Evolutionary conservation across 2,113 vertebrate species (phyloP), one percentile per base, ranked within the genome.

Genomic region (Nanger granti): DNA sequence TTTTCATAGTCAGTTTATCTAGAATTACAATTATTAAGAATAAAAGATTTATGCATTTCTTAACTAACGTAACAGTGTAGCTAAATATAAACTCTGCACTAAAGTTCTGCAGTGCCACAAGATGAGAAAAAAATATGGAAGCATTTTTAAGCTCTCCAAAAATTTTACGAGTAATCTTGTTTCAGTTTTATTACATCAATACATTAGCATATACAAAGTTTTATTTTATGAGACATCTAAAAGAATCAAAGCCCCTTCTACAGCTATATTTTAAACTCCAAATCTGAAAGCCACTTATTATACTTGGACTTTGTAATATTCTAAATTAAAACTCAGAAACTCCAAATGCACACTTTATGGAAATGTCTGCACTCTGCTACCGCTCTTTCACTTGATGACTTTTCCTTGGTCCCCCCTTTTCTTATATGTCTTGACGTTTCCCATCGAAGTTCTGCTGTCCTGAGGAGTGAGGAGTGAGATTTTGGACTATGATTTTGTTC

Each of bases 71-170:
- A 99, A 98, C 98, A 98, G 95, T 98, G 98, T 98, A 98, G 98
- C 98, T 99, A 99, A 99, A 99, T 99, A 99, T 98, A 99, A 99
- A 99, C 99, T 99, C 98, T 99, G 99, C 99, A 98, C 98, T 99
- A 97, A 98, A 98, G 96, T 98, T 98, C 95, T 98, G 98, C 98
- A 98, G 98, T 98, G 98, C 98, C 98, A 99, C 98, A 98, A 98
- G 98, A 98, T 98, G 98, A 98, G 98, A 98, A 98, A 98, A 98
- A 98, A 98, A 98, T 98, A 99, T 97, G 96, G 98, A 99, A 98
- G 99, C 98, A 98, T 98, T 98, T 98, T 99, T 98, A 98, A 99
- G 99, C 99, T 99, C 99, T 99, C 99, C 98, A 99, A 99, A 99
- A 99, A 98, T 98, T 98, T 98, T 96, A 98, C 98, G 99, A 99